These are phyloP conservation scores for Drosophila testacea DNA, from an alignment of 2,888 invertebrate species.

Conservation along the genomic window DNA sequence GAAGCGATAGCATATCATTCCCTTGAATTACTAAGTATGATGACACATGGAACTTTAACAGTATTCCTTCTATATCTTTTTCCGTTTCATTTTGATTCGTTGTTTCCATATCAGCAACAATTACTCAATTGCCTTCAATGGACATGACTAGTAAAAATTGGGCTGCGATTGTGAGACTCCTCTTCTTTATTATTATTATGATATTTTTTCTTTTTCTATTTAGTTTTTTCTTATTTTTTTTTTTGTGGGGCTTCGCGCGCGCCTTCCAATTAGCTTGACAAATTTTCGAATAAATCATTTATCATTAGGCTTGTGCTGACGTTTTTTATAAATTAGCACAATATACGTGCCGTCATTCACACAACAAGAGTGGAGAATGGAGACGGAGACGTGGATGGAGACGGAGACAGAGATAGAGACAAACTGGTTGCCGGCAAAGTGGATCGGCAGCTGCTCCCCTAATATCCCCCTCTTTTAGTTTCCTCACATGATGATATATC, in stretches of 20 bases:
- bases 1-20: constrained; percentile 15
- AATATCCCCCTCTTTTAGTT: not conserved
- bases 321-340: constrained; percentile 55
- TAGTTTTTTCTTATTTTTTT: not conserved
- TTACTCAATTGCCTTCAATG: constrained; percentile 36
- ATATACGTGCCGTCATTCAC: constrained; percentile 53
- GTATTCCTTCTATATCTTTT: constrained; percentile 4
- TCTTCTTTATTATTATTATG: not conserved
- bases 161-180: not conserved
- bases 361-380: not conserved
- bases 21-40: constrained; percentile 17
- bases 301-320: constrained; percentile 60
- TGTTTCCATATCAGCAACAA: constrained; percentile 17
- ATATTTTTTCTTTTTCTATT: not conserved
- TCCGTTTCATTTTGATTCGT: not conserved
- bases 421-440: constrained; percentile 70
- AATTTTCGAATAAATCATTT: constrained; percentile 68
- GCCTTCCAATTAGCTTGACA: constrained; percentile 66
- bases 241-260: constrained; percentile 46
- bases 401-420: not conserved
- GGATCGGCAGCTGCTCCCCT: constrained; percentile 34
- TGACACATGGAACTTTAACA: constrained; percentile 23
- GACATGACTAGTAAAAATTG: not conserved
- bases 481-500: not conserved
- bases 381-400: not conserved